These are phyloP conservation scores for Collichthys lucidus DNA, from an alignment of 2,113 vertebrate species.

Conservation along the genomic window DNA sequence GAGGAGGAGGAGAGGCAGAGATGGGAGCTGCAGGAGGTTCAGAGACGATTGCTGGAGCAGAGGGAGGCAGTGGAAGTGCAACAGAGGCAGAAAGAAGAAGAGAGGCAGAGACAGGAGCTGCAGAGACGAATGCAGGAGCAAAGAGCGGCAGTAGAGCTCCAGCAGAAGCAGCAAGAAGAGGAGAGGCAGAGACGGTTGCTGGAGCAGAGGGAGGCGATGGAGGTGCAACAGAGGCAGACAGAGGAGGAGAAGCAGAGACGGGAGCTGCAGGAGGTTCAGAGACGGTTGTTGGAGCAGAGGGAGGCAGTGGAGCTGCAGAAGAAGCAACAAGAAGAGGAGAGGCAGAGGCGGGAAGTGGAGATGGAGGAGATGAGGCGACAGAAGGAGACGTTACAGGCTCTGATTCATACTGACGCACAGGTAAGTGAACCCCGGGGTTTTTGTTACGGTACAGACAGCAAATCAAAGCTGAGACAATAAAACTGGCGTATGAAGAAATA, in stretches of 20 bases:
- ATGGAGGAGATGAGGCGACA: conserved; percentile 64
- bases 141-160: conserved; percentile 69
- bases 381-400: conserved; percentile 59
- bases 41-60: background rate
- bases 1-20: conserved; percentile 63
- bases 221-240: conserved; percentile 72
- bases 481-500: no score
- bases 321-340: conserved; percentile 56
- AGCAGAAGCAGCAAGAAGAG: conserved; percentile 73
- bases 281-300: conserved; percentile 15
- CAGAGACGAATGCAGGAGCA: conserved; percentile 76
- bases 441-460: background rate
- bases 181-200: background rate
- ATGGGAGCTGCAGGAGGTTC: conserved; percentile 39
- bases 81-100: conserved; percentile 72
- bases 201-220: conserved; percentile 76
- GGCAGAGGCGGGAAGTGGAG: conserved; percentile 34
- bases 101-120: background rate
- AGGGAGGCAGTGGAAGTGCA: conserved; percentile 74
- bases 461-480: no score
- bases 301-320: background rate
- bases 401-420: conserved; percentile 77
- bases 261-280: conserved; percentile 8
- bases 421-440: conserved; percentile 70
- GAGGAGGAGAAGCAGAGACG: conserved; percentile 22